Conservation (phyloP, 2,113 vertebrate species). For the Oryzias woworae region DNA sequence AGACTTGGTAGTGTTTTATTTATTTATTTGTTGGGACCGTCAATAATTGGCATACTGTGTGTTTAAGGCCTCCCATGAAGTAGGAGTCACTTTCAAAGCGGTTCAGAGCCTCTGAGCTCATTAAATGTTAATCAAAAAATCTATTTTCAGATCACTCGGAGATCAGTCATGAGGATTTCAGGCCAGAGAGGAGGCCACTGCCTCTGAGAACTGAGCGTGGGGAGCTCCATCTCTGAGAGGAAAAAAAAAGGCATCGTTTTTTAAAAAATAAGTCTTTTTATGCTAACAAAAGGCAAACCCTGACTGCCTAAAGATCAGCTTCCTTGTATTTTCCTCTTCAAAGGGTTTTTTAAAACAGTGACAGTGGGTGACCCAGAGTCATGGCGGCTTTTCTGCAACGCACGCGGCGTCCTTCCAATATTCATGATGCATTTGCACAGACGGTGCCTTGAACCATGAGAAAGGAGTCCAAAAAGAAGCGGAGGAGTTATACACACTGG, state of each 20-base stretch:
- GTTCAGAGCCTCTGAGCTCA: conserved; percentile 78
- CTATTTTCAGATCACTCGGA: conserved; percentile 80
- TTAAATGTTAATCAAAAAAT: conserved; percentile 83
- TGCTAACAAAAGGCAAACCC: conserved; percentile 4
- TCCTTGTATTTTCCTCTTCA: conserved; percentile 11
- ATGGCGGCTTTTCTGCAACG: conserved; percentile 51
- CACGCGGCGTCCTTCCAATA: conserved; percentile 58
- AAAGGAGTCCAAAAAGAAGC: conserved; percentile 40
- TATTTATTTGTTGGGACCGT: no score
- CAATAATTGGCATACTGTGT: conserved; percentile 14
- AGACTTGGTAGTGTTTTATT: no score
- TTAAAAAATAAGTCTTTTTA: neutral
- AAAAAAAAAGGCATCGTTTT: neutral
- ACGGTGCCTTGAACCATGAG: conserved; percentile 52
- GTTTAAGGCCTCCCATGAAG: conserved; percentile 24
- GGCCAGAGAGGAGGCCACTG: conserved; percentile 62
- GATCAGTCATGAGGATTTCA: conserved; percentile 77
- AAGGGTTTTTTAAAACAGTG: conserved; percentile 35
- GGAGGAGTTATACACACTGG: conserved; percentile 17
- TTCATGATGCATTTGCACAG: conserved; percentile 68
- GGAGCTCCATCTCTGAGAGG: conserved; percentile 20
- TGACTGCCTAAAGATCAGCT: neutral
- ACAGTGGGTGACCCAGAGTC: conserved; percentile 35
- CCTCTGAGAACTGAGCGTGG: conserved; percentile 35
- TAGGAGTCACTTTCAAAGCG: conserved; percentile 73